Evolutionary conservation across 2,113 vertebrate genomes (phyloP).

Genomic region (Thermophis baileyi): DNA sequence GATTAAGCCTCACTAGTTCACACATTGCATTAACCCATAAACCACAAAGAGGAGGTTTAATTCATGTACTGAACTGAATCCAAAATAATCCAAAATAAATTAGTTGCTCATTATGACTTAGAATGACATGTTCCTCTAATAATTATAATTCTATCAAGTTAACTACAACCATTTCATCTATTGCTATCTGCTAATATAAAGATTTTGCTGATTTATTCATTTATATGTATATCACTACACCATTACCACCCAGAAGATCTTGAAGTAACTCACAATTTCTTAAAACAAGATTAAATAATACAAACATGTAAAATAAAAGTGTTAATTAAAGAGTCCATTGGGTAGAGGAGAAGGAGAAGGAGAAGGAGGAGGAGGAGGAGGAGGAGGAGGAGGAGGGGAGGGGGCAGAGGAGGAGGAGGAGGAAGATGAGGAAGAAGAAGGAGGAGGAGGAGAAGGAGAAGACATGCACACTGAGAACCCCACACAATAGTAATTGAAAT

Average conservation of each 20-base stretch:
- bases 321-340: neutral
- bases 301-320: neutral
- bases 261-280: neutral
- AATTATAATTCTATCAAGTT: neutral
- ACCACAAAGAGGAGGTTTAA: neutral
- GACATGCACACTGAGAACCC: neutral
- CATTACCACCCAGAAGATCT: neutral
- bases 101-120: neutral
- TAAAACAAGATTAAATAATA: neutral
- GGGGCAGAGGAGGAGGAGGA: no score
- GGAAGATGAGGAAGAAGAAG: neutral
- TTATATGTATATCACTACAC: neutral
- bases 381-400: neutral
- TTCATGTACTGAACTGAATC: neutral
- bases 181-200: neutral
- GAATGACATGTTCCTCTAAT: neutral
- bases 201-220: neutral
- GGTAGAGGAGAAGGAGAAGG: neutral
- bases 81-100: neutral
- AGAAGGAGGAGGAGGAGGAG: no score
- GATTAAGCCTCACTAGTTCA: neutral
- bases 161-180: neutral
- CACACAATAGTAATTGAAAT: neutral
- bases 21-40: neutral
- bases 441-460: neutral